Evolutionary conservation across 2,797 vertebrate species (phyloP).

Genomic region (Enteromius anoplus): DNA sequence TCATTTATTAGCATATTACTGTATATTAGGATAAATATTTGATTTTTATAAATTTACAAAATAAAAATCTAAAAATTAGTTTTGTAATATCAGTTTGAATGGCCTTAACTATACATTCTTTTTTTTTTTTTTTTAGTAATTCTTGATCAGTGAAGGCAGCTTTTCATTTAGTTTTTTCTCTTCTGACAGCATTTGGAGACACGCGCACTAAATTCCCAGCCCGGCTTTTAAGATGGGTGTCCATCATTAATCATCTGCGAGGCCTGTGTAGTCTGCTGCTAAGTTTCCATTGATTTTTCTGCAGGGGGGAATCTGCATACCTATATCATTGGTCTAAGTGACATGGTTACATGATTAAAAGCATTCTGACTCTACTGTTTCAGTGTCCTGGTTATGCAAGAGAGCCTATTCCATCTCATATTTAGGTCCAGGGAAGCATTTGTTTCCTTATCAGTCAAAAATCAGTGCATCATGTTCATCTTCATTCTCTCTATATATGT

Average conservation of each 20-base stretch:
- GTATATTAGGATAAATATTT: neutral
- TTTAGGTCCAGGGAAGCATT: conserved; percentile 22
- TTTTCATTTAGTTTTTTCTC: neutral
- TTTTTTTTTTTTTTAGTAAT: neutral
- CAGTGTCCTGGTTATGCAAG: conserved; percentile 30
- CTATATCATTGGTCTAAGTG: conserved; percentile 12
- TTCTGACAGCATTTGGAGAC: conserved; percentile 20
- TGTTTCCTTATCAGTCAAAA: conserved; percentile 28
- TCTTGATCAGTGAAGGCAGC: neutral
- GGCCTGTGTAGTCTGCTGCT: conserved; percentile 45
- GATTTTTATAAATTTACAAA: neutral
- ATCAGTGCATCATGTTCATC: conserved; percentile 45
- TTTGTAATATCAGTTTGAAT: neutral
- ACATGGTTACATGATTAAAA: conserved; percentile 32
- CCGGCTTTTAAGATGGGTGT: conserved; percentile 45
- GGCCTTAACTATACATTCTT: neutral
- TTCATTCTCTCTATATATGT: conserved; percentile 38
- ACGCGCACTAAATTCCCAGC: neutral
- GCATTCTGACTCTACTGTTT: conserved; percentile 36
- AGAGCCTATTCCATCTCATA: conserved; percentile 38
- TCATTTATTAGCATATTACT: neutral
- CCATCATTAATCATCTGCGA: conserved; percentile 51
- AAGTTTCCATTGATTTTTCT: conserved; percentile 52
- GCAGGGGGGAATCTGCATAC: conserved; percentile 31
- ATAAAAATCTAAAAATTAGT: neutral